phyloP scores from a whole-genome alignment of 2,797 vertebrate genomes.

The Potorous gilbertii region DNA sequence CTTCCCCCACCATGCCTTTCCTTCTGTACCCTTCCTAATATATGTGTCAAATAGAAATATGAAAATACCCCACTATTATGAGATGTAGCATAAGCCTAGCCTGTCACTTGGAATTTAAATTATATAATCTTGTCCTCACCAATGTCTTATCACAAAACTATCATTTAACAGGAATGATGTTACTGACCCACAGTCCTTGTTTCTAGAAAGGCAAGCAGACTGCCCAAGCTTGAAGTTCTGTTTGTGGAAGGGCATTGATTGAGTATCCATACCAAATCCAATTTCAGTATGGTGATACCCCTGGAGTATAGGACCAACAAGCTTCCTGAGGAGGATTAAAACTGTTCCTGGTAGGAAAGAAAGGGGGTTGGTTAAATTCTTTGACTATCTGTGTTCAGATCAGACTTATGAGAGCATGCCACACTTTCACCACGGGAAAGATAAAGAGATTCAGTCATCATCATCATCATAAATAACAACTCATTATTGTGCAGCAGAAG shows the following conservation, averaged over 20 bases:
- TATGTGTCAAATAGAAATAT: slow-evolving; percentile 13
- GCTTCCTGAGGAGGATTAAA: neutral
- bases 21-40: neutral
- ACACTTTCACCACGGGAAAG: neutral
- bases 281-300: neutral
- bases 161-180: neutral
- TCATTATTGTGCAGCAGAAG: neutral
- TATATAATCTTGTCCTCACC: neutral
- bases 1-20: neutral
- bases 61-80: neutral
- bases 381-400: neutral
- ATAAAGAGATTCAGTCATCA: neutral
- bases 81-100: neutral
- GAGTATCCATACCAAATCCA: neutral
- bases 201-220: neutral
- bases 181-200: neutral
- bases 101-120: neutral
- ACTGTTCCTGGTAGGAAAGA: neutral
- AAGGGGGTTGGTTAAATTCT: neutral
- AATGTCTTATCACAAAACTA: neutral
- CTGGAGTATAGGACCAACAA: neutral
- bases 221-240: neutral
- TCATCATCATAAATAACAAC: too few species aligned
- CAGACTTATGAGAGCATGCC: neutral
- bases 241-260: neutral